phyloP scores from a whole-genome alignment of 2,113 vertebrate species.

The Clinocottus analis region DNA sequence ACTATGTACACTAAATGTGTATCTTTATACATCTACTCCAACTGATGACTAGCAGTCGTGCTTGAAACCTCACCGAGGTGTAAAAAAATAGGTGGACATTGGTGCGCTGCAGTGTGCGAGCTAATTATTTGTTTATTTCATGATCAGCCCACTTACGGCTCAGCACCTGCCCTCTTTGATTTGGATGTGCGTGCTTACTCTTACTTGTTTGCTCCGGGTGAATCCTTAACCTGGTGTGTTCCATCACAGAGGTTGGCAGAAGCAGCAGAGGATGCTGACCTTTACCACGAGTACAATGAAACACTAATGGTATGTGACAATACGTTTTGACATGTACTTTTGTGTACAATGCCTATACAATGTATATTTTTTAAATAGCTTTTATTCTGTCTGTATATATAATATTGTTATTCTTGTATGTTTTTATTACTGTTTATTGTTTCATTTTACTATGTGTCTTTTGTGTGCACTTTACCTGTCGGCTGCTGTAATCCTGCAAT shows the following conservation, averaged over 20 bases:
- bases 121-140: not conserved
- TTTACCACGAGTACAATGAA: constrained; percentile 91
- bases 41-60: not conserved
- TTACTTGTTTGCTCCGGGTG: no score
- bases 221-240: constrained; percentile 18
- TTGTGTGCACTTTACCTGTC: no score
- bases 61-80: not conserved
- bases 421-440: no score
- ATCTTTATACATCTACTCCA: no score
- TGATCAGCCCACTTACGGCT: not conserved
- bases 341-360: not conserved
- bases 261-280: constrained; percentile 92
- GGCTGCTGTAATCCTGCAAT: no score
- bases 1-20: no score
- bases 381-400: no score
- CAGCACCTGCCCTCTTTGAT: not conserved
- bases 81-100: not conserved
- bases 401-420: no score
- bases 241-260: constrained; percentile 88
- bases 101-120: not conserved
- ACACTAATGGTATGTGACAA: constrained; percentile 87
- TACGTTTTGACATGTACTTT: not conserved
- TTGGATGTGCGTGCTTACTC: no score
- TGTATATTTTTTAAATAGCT: no score
- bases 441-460: no score